Base-by-base conservation (phyloP, 2,888 invertebrate species). In the Steromphala cineraria region DNA sequence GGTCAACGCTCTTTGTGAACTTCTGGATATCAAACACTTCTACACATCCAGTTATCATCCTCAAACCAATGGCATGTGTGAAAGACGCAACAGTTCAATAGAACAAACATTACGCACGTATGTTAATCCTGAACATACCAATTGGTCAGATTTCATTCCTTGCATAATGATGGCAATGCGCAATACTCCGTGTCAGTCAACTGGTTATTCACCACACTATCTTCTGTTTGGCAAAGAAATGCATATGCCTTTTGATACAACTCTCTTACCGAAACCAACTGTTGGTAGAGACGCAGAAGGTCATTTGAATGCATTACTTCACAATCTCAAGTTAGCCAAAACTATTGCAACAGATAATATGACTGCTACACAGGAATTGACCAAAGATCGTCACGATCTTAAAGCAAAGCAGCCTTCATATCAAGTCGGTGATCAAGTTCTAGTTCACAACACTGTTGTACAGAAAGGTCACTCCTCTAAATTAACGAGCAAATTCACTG, bases 151-250 rank as follows among this genome's bases (percentile, higher is more conserved):
- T 8, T 24, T 82, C 24, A 75, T 86, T 46, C 86, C 87, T 17
- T 71, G 81, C 24, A 75, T 83, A 5, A 83, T 87, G 83, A 86
- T 85, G 85, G 85, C 87, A 53, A 53, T 87, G 24, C 36, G 86
- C 8, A 79, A 76, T 46, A 53, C 83, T 15, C 85, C 84, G n/a
- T 81, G 75, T 28, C 79, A 85, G 53, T 82, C 85, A 2, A 84
- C 86, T 52, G 78, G 79, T 10, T 82, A 83, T 17, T 83, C 84
- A 5, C 83, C 84, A 21, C 83, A 75, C 67, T 79, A 84, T 53
- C 77, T 85, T 53, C 46, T 85, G 21, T 86, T 85, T 75, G 83
- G 85, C 3, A 81, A 77, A 67, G 82, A 84, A 81, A 85, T 84
- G 85, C 62, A 79, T 28, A 17, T 82, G 7, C 82, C 80, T n/a